These are phyloP conservation scores for Chloromyia formosa DNA, from an alignment of 2,888 invertebrate species.

Conservation along the genomic window DNA sequence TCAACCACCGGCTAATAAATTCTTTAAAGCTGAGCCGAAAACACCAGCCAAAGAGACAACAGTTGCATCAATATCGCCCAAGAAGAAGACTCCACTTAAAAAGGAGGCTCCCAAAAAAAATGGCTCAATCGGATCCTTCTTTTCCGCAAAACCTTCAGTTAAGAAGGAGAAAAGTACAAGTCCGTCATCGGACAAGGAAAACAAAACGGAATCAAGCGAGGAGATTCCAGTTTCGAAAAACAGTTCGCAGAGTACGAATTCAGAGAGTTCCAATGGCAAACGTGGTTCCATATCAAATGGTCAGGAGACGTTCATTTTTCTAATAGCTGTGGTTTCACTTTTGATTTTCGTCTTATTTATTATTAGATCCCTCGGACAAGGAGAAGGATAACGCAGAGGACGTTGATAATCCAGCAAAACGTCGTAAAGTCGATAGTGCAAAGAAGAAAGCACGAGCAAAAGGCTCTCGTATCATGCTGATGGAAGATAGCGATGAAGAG, in stretches of 20 bases:
- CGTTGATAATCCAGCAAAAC: constrained; percentile 21
- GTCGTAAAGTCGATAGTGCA: constrained; percentile 13
- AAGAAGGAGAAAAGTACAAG: not conserved
- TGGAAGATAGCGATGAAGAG: constrained; percentile 33
- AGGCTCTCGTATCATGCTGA: constrained; percentile 31
- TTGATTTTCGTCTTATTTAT: not conserved
- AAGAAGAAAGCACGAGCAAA: constrained; percentile 29
- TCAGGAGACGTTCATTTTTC: not conserved
- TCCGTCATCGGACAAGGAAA: not conserved
- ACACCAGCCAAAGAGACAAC: not conserved
- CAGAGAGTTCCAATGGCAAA: constrained; percentile 9
- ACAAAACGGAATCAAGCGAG: not conserved
- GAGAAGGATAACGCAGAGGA: not conserved
- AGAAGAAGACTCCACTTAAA: constrained; percentile 26
- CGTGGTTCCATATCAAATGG: constrained; percentile 27
- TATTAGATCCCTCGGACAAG: constrained; percentile 16
- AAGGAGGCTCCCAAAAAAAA: constrained; percentile 7
- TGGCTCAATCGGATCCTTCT: constrained; percentile 25
- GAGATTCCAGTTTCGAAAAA: not conserved
- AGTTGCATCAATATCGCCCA: not conserved
- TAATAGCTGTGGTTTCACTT: too few species aligned
- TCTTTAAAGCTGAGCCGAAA: constrained; percentile 18
- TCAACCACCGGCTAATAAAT: not conserved
- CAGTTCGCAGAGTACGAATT: not conserved
- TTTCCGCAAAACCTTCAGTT: constrained; percentile 15